phyloP scores from a whole-genome alignment of 2,113 vertebrate genomes.

The Rhizomys pruinosus region DNA sequence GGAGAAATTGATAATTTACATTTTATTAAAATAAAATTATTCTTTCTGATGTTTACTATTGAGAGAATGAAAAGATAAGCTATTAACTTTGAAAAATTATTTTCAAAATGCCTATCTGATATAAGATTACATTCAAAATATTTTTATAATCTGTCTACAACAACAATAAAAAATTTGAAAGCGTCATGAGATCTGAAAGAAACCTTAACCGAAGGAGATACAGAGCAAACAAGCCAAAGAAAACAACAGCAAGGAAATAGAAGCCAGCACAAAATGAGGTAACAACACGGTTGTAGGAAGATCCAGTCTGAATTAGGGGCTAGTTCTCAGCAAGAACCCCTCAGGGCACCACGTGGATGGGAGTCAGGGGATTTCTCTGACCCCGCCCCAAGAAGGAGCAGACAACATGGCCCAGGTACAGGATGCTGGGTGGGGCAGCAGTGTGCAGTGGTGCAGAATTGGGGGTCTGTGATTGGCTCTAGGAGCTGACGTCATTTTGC shows the following conservation, averaged over 20 bases:
- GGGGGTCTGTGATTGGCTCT: too few relatives aligned
- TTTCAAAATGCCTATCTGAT: neutral
- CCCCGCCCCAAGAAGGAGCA: too few relatives aligned
- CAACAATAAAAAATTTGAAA: neutral
- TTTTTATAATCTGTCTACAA: neutral
- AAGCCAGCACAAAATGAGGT: neutral
- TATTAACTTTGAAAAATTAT: neutral
- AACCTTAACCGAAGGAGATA: neutral
- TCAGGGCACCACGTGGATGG: too few relatives aligned
- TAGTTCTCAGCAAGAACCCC: too few relatives aligned
- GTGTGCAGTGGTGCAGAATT: too few relatives aligned
- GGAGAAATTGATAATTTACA: neutral
- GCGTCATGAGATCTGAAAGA: neutral
- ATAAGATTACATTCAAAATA: neutral
- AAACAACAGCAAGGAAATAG: neutral
- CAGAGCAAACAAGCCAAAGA: neutral
- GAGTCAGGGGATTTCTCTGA: too few relatives aligned
- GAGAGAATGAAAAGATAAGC: neutral
- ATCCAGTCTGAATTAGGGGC: too few relatives aligned
- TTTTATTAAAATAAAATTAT: neutral
- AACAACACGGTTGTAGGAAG: too few relatives aligned
- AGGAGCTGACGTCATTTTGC: too few relatives aligned
- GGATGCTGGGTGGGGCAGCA: too few relatives aligned
- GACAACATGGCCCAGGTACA: too few relatives aligned
- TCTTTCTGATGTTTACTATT: neutral